Conservation (phyloP, 2,113 vertebrate genomes). For the Dasyurus viverrinus region DNA sequence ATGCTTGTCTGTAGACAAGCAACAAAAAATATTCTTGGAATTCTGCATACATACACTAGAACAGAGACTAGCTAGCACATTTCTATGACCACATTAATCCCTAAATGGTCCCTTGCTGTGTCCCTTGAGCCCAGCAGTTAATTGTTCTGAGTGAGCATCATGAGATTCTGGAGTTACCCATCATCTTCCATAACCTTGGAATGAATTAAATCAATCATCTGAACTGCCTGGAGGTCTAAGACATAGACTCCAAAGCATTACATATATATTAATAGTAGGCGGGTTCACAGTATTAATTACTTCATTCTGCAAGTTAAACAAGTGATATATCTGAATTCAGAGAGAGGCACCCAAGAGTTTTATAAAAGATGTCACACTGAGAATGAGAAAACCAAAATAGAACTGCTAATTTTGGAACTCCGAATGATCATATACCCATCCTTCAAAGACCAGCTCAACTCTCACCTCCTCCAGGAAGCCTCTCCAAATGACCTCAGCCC, state of each 20-base stretch:
- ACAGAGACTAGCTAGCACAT: constrained; percentile 57
- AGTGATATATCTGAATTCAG: constrained; percentile 82
- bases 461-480: constrained; percentile 30
- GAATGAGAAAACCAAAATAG: constrained; percentile 65
- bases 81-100: constrained; percentile 51
- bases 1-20: background rate
- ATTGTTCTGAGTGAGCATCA: constrained; percentile 71
- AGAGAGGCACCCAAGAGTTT: constrained; percentile 76
- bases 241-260: constrained; percentile 81
- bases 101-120: constrained; percentile 11
- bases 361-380: constrained; percentile 55
- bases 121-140: constrained; percentile 64
- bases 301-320: constrained; percentile 85
- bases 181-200: constrained; percentile 83
- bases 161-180: constrained; percentile 71
- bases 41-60: constrained; percentile 47
- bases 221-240: constrained; percentile 71
- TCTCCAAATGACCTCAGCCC: background rate
- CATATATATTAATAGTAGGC: constrained; percentile 80
- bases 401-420: constrained; percentile 65
- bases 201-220: constrained; percentile 85
- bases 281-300: constrained; percentile 83
- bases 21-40: background rate
- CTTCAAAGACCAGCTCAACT: constrained; percentile 14
- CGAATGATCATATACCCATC: constrained; percentile 17